Evolutionary conservation across 2,888 invertebrate genomes (phyloP), one percentile per base, ranked within the genome.

Genomic region (Acanthosepion pharaonis): DNA sequence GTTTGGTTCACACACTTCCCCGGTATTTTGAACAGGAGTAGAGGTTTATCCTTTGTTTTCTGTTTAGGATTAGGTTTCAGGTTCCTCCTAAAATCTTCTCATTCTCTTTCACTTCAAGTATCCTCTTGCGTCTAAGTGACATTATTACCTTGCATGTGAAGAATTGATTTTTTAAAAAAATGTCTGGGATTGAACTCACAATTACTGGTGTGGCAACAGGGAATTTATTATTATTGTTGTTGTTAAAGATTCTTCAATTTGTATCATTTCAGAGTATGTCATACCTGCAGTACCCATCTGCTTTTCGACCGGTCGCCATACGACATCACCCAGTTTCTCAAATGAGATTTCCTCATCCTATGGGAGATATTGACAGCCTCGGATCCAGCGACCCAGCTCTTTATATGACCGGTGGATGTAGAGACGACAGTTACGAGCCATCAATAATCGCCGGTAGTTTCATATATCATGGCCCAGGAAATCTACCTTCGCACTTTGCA

Each of bases 361-460:
- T 91, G 25, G 92, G 94, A 25, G 92, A 94, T 92, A 53, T 93
- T 28, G 93, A 93, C 33, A 93, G 93, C 53, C n/a, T 93, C 9
- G 53, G 93, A 6, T 95, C 95, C 92, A 95, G 95, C 28, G 95
- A 95, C 33, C 93, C 94, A 42, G 95, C 95, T 20, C 95, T 95
- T 48, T 95, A 94, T 59, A 94, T 95, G 9, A 48, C 94, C 20
- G 95, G 94, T 11, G 95, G 78, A 18, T 93, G 51, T 25, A 94
- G 95, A 55, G 95, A 95, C 49, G 95, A 95, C 48, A 95, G 95
- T n/a, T 95, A 95, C 92, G 95, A 95, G 59, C 95, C 95, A 42
- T 95, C 95, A n/a, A 95, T 95, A 33, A 95, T 95, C 55, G 95
- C 95, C 4, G 95, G 95, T 49, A 95, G 95, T 91, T 95, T 95